A percentile compares a stretch with the other conserved stretches of the same genome.
phyloP scores from a whole-genome alignment of 2,888 invertebrate species.

The Drosophila koepferae region DNA sequence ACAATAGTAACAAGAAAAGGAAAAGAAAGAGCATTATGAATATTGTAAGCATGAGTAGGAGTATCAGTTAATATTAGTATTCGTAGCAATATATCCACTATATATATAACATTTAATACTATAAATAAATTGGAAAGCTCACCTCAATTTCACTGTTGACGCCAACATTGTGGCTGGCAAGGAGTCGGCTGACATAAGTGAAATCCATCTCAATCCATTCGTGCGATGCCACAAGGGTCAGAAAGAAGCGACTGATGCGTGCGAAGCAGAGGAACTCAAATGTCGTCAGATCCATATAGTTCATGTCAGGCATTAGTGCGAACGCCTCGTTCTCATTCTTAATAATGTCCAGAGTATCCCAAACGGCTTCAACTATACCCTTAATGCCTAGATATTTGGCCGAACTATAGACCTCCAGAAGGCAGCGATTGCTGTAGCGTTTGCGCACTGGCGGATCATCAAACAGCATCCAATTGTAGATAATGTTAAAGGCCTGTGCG shows the following conservation, averaged over 20 bases:
- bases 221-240: slow-evolving; percentile 45
- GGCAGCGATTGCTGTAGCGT: slow-evolving; percentile 7
- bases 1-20: too few relatives aligned
- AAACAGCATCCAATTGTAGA: slow-evolving; percentile 57
- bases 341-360: slow-evolving; percentile 10
- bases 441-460: not conserved
- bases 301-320: slow-evolving; percentile 13
- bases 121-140: not conserved
- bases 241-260: slow-evolving; percentile 46
- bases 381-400: slow-evolving; percentile 36
- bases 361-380: slow-evolving; percentile 24
- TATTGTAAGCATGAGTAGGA: too few relatives aligned
- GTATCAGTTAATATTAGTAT: too few relatives aligned
- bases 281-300: slow-evolving; percentile 6
- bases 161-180: slow-evolving; percentile 39
- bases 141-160: slow-evolving; percentile 63
- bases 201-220: slow-evolving; percentile 42
- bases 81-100: too few relatives aligned
- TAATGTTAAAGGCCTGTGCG: slow-evolving; percentile 30
- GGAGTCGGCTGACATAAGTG: slow-evolving; percentile 18
- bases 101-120: too few relatives aligned
- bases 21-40: too few relatives aligned
- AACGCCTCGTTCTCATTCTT: slow-evolving; percentile 33
- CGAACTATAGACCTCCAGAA: slow-evolving; percentile 43
- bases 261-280: slow-evolving; percentile 32